Evolutionary conservation across 2,797 vertebrate genomes (phyloP), one percentile per base, ranked within the genome.

Genomic region (Melanotaenia trifasciata): DNA sequence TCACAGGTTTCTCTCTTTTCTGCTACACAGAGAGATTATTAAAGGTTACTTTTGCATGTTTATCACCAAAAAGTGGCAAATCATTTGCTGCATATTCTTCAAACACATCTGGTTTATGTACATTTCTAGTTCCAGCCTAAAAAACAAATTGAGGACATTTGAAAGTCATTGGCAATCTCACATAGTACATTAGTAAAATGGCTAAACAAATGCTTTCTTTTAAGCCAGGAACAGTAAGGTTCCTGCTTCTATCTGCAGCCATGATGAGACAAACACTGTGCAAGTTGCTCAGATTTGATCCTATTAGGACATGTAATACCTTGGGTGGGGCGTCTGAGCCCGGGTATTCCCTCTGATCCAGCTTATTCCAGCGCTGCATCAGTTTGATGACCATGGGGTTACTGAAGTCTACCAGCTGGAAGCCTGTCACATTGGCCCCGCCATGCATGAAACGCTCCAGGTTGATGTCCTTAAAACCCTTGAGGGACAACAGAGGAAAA

Each of bases 401-500:
- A 83, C 96, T 97, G 92, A 98, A 99, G 94, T 99, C 97, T 50
- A 99, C 97, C 78, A 99, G 89, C 92, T 99, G 98, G 93, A 99
- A 99, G 83, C 98, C 98, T 0, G 97, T 98, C 62, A 99, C 97
- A 73, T 99, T 99, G 72, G 98, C 98, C 58, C 98, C 98, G 0
- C 98, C 98, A 0, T 99, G 98, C 96, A 99, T 98, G 92, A 99
- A 99, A 32, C 98, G 96, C 89, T 99, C 98, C 76, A 99, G 95
- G 90, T 97, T 97, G 92, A 99, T 98, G 89, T 99, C 98, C 89
- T 98, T 99, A 91, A 99, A 98, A 62, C 98, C 98, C 98, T 99
- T 87, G 0, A 69, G 72, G 68, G 74, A n/a, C 0, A 20, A 40
- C 3, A 36, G 22, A 10, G 32, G 18, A 16, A 54, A 26, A 77